Base-by-base conservation (phyloP, 2,888 invertebrate genomes). In the Anodontia alba region DNA sequence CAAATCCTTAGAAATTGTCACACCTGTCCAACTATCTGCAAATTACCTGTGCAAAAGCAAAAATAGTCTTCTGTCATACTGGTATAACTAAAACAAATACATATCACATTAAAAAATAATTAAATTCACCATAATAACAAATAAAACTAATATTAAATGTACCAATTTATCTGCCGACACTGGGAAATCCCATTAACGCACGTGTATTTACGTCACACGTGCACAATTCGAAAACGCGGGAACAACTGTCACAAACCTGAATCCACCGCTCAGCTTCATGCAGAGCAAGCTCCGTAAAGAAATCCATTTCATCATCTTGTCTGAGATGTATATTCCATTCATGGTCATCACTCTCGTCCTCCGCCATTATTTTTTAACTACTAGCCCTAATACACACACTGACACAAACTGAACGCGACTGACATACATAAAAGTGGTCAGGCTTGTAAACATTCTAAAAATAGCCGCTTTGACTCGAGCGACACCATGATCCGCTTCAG, bases 231-330 rank as follows among this genome's bases (percentile, higher is more conserved):
- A 81, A 77, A 77, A 73, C 81, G 81, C 81, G 81, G 77, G 81
- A 81, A 81, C 49, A 62, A 70, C 15, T 74, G 81, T 78, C 80
- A 81, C 33, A 38, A 87, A 94, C 94, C 92, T 93, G 91, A 57
- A 94, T 93, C 94, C 94, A 94, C 43, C 94, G 79, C 78, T 94
- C 92, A 29, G 93, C 92, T 85, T 94, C 94, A 66, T 94, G 93
- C 54, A 94, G 78, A 17, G 94, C 94, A 54, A 94, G 83, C 74
- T 94, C 94, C n/a, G 93, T 93, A 80, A 92, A 94, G 85, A 93
- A 94, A 73, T 94, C 94, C 88, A 94, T 79, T 78, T 94, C 94
- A 66, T 93, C 94, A 33, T 93, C 92, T 43, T 91, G 89, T 36
- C 90, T 77, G 31, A 90, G 79, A 38, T 88, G 89, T 23, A 90